Conservation (phyloP, 2,797 vertebrate species). For the Helarctos malayanus region DNA sequence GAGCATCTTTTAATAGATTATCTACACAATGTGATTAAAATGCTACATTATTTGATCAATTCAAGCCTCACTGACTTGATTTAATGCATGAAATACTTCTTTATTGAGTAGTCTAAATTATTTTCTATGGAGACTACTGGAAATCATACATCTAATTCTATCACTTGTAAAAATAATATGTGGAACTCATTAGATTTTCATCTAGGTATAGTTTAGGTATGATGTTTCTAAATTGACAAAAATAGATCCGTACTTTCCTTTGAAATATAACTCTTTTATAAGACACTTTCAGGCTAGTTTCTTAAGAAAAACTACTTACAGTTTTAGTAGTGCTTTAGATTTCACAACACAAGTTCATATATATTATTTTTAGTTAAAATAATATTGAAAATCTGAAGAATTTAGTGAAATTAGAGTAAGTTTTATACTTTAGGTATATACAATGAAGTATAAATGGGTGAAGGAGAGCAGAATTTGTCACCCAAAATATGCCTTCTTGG, state of each 20-base stretch:
- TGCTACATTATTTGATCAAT: background rate
- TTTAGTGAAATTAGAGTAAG: background rate
- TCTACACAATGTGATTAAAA: conserved; percentile 14
- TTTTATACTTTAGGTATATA: background rate
- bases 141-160: background rate
- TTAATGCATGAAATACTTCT: background rate
- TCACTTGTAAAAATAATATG: conserved; percentile 42
- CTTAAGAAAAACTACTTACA: background rate
- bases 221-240: background rate
- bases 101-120: conserved; percentile 5
- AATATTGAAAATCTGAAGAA: conserved; percentile 3
- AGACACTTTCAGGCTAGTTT: background rate
- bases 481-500: background rate
- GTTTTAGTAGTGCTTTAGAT: background rate
- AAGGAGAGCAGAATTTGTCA: background rate
- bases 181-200: conserved; percentile 1
- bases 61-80: background rate
- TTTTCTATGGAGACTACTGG: background rate
- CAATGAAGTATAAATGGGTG: background rate
- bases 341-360: background rate
- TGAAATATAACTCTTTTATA: background rate
- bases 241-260: conserved; percentile 1
- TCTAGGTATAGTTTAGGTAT: background rate
- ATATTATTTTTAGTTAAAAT: conserved; percentile 24
- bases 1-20: background rate